Base-by-base conservation (phyloP, 1,140 invertebrate species). In the Drosophila repletoides region DNA sequence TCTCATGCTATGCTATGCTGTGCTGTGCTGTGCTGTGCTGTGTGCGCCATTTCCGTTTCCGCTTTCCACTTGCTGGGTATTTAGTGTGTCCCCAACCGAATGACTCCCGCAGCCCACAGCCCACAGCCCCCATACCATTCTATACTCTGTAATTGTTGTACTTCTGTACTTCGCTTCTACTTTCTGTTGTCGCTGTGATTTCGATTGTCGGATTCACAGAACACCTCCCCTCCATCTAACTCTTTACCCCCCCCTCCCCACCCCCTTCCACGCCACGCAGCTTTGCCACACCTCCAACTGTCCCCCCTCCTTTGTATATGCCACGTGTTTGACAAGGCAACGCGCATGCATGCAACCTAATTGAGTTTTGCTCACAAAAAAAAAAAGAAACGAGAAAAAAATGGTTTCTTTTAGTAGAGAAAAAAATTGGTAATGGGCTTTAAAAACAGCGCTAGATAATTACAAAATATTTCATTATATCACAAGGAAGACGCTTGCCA, bases 141-240 rank as follows among this genome's bases (percentile, higher is more conserved):
- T 14, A 15, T 21, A n/a, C 17, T 21, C 31, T 71, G 71, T 83
- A 83, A 83, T 84, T 86, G 79, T 86, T 86, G 74, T 86, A 84
- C 79, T 83, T 73, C 70, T 66, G 63, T 59, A 41, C 45, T 66
- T 41, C 53, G 60, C 79, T 66, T 84, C 74, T 83, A 84, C 70
- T 79, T 86, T 70, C 74, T 83, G 79, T 84, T 83, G 79, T 83
- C 74, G 79, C 80, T 74, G 80, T 84, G 79, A 84, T 84, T 84
- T 84, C 52, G 74, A 76, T 69, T 68, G 56, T 46, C 64, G 56
- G 31, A 66, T 45, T 45, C 21, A 36, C 34, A 9, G 36, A 24
- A 52, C 24, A 40, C 36, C 36, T 40, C 19, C 36, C 36, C 51
- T 1, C 28, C 19, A 21, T 6, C 33, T 51, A 29, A 59, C 19